A percentile compares a stretch with the other conserved stretches of the same genome.
Conservation (phyloP, 92 coral and sea anemone genomes). For the Galaxea fascicularis region DNA sequence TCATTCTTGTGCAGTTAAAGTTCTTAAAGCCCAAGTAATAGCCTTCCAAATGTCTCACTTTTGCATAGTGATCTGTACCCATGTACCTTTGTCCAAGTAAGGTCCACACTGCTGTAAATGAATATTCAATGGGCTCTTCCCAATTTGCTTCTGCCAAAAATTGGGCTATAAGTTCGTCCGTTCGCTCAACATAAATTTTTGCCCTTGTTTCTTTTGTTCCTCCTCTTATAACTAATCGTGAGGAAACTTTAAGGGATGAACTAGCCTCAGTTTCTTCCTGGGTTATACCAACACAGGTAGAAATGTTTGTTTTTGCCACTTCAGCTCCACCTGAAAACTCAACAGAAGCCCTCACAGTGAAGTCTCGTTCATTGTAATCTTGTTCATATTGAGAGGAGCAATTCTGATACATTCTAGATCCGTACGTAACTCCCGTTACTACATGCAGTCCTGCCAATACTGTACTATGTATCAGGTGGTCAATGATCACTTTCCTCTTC, state of each 20-base stretch:
- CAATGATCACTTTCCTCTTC: too few relatives aligned
- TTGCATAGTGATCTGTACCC: neutral
- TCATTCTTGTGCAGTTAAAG: neutral
- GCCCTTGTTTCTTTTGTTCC: neutral
- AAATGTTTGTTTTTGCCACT: constrained; percentile 7
- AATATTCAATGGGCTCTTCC: neutral
- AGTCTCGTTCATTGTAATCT: constrained; percentile 9
- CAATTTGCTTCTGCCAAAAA: neutral
- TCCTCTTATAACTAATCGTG: neutral
- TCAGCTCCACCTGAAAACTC: constrained; percentile 11
- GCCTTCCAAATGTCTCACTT: neutral
- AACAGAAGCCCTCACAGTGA: constrained; percentile 18
- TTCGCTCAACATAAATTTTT: neutral
- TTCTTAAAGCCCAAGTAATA: neutral
- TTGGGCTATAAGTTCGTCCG: neutral
- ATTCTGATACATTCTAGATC: constrained; percentile 7
- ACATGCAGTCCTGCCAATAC: neutral
- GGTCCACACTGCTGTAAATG: neutral
- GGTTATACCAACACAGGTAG: constrained; percentile 3
- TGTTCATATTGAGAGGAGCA: constrained; percentile 8
- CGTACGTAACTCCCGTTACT: constrained; percentile 11
- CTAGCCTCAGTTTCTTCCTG: neutral
- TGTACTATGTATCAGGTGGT: too few relatives aligned
- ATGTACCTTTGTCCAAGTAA: neutral
- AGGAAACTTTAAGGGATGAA: neutral